These are phyloP conservation scores for Pterostichus madidus DNA, from an alignment of 2,888 invertebrate genomes.

Conservation along the genomic window DNA sequence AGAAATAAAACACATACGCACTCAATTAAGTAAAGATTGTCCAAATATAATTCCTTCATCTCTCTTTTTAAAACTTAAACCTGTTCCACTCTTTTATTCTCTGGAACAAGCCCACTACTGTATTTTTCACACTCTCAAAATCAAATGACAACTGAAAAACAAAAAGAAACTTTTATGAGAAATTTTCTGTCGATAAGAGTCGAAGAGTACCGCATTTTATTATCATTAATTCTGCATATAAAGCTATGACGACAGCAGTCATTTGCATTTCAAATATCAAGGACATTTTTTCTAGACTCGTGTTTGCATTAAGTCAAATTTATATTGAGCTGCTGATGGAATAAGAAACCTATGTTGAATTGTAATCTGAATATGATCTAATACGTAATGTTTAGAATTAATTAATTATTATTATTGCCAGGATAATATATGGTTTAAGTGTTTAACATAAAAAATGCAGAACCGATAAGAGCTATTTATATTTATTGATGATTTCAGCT, in stretches of 20 bases:
- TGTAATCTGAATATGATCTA: conserved; percentile 6
- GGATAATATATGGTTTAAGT: conserved; percentile 31
- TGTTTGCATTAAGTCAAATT: conserved; percentile 15
- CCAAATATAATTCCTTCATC: conserved; percentile 57
- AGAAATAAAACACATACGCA: conserved; percentile 50
- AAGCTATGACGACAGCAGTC: conserved; percentile 10
- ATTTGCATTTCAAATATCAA: conserved; percentile 40
- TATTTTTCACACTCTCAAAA: not conserved
- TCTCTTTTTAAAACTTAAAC: conserved; percentile 11
- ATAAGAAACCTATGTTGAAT: not conserved
- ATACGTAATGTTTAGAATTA: not conserved
- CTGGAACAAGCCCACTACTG: not conserved
- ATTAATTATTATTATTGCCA: conserved; percentile 24
- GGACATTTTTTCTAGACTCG: conserved; percentile 5
- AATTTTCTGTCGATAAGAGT: too few relatives aligned
- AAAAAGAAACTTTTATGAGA: too few relatives aligned
- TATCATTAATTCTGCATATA: conserved; percentile 27
- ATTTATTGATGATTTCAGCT: conserved; percentile 15
- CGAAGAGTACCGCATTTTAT: too few relatives aligned
- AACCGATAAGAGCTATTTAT: not conserved
- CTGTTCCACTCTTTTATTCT: not conserved
- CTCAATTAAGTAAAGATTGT: conserved; percentile 63
- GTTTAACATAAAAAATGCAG: not conserved
- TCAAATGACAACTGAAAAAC: too few relatives aligned
- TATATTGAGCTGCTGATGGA: conserved; percentile 40